Evolutionary conservation across 2,113 vertebrate species (phyloP).

Genomic region (Nettapus auritus): DNA sequence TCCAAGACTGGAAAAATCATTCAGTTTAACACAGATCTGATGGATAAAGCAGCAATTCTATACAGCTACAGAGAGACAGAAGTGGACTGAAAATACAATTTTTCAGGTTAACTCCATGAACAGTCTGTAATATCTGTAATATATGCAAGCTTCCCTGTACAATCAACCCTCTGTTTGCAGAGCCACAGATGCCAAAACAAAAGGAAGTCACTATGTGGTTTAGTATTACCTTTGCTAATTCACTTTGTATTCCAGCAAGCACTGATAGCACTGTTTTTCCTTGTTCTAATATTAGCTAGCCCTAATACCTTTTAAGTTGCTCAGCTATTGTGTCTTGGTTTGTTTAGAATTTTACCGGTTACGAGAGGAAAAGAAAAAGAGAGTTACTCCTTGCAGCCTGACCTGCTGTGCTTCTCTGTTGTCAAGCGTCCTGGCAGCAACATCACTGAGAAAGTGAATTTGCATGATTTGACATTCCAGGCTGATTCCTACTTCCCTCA

Average conservation of each 20-base stretch:
- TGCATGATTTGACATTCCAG: constrained; percentile 11
- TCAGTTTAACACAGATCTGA: background rate
- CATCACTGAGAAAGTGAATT: background rate
- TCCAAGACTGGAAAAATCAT: background rate
- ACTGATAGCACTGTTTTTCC: background rate
- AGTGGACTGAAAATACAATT: background rate
- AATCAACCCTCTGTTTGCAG: constrained; percentile 4
- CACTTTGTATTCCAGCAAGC: background rate
- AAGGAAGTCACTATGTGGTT: background rate
- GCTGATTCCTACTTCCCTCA: background rate
- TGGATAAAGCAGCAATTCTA: background rate
- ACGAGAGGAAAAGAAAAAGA: background rate
- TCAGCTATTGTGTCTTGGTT: background rate
- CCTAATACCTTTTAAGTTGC: constrained; percentile 1
- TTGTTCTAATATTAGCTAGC: background rate
- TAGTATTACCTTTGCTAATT: background rate
- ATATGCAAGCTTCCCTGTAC: background rate
- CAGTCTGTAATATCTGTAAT: background rate
- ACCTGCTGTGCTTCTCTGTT: background rate
- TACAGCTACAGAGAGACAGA: background rate
- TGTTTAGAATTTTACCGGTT: background rate
- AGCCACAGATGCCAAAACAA: background rate
- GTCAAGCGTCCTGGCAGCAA: background rate
- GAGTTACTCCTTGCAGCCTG: background rate
- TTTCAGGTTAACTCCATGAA: background rate